Conservation (phyloP, 1,140 invertebrate genomes). For the Galleria mellonella region DNA sequence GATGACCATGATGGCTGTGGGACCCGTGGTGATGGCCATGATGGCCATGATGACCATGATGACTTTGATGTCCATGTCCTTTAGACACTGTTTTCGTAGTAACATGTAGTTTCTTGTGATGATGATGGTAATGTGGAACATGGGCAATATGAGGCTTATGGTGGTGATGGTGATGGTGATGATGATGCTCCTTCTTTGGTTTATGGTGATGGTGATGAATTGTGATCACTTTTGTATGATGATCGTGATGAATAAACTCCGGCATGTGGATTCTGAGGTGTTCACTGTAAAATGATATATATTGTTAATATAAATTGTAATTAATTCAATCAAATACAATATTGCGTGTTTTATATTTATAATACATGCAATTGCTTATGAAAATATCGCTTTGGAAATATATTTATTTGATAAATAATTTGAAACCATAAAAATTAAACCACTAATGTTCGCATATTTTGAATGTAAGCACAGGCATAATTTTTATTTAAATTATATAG, state of each 20-base stretch:
- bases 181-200: constrained; percentile 64
- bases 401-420: no score
- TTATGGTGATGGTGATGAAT: constrained; percentile 72
- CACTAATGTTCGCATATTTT: no score
- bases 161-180: constrained; percentile 67
- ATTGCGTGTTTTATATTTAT: no score
- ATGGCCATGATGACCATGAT: constrained; percentile 10
- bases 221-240: constrained; percentile 75
- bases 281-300: constrained; percentile 60
- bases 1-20: constrained; percentile 27
- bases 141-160: constrained; percentile 37
- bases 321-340: no score
- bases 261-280: constrained; percentile 75
- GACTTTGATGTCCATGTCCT: constrained; percentile 14
- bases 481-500: no score
- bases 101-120: constrained; percentile 41
- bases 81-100: constrained; percentile 38
- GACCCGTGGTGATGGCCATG: constrained; percentile 31
- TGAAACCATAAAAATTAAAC: no score
- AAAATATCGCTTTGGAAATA: no score
- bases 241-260: constrained; percentile 75
- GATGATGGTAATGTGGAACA: constrained; percentile 40
- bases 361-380: no score
- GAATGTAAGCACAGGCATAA: no score
- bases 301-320: no score